Evolutionary conservation across 1,140 invertebrate genomes (phyloP), one percentile per base, ranked within the genome.

Genomic region (Batillaria attramentaria): DNA sequence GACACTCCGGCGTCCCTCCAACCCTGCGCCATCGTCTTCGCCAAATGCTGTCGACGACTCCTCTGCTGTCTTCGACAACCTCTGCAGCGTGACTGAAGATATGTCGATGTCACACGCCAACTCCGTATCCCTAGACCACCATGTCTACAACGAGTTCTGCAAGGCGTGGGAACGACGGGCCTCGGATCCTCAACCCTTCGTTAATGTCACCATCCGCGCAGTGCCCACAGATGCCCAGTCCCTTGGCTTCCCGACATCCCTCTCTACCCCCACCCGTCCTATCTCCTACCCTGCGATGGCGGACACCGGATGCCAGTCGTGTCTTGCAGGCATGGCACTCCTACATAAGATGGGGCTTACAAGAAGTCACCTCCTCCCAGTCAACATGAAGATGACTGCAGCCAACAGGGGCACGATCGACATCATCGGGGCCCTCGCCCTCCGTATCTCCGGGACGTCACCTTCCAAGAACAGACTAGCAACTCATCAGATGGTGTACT

Each of bases 171-270:
- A 69, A 1, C 75, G 66, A 50, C 54, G 76, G 8, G 24, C 65
- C 13, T 84, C 79, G 24, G 74, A 81, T 54, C 79, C 83, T 5
- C 83, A 83, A 37, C 77, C 81, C 16, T 78, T 79, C 70, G 50
- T 82, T 18, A 77, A 72, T 2, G 33, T 80, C 41, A 33, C 37
- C 33, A 66, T 75, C 20, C 41, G 62, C 54, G 60, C 66, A n/a
- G 68, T 54, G 13, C 70, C 69, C 3, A 60, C 76, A 43, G 80
- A 81, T 68, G 75, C 78, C 41, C 54, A 80, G 31, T n/a, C 65
- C 8, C n/a, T 84, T 39, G 83, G 81, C 13, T 57, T 77, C 62
- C 8, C 42, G 1, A 28, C 72, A 1, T 37, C 50, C 16, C 20
- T 54, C 35, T 39, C 18, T n/a, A 4, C 33, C 24, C 35, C 60